phyloP scores from a whole-genome alignment of 2,113 vertebrate genomes.

The Pollachius pollachius region DNA sequence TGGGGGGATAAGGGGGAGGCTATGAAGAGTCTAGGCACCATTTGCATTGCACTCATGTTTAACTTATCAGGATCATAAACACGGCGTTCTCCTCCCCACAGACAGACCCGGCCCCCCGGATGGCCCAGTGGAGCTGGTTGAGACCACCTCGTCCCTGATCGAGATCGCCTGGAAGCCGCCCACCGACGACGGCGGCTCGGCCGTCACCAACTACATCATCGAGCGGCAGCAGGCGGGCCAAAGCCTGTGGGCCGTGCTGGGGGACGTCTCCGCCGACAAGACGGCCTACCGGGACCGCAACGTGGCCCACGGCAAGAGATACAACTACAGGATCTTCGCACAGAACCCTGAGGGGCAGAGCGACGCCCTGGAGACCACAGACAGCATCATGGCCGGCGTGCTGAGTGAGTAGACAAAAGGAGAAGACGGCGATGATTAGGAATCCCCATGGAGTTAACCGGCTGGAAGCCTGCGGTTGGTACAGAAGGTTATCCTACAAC shows the following conservation, averaged over 20 bases:
- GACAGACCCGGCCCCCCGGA: constrained; percentile 79
- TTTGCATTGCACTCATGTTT: no score
- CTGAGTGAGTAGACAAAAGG: constrained; percentile 70
- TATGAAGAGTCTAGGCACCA: no score
- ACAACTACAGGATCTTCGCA: constrained; percentile 81
- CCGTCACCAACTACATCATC: constrained; percentile 75
- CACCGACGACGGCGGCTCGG: constrained; percentile 77
- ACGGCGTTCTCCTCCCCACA: constrained; percentile 24
- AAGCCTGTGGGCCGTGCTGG: constrained; percentile 76
- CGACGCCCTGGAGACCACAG: constrained; percentile 74
- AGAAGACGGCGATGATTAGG: constrained; percentile 15
- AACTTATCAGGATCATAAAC: no score
- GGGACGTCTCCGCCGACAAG: constrained; percentile 63
- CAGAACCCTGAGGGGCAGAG: constrained; percentile 78
- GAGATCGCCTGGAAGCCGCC: constrained; percentile 80
- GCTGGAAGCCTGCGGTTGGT: no score
- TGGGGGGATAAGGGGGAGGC: no score
- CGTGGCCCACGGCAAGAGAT: constrained; percentile 78
- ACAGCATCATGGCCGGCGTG: constrained; percentile 76
- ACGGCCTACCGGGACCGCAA: constrained; percentile 73
- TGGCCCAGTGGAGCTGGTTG: constrained; percentile 78
- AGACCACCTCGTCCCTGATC: constrained; percentile 66
- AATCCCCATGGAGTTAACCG: constrained; percentile 24
- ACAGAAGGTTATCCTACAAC: no score
- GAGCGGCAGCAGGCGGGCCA: constrained; percentile 76